Evolutionary conservation across 1,140 invertebrate species (phyloP), one percentile per base, ranked within the genome.

Genomic region (Hydropsyche tenuis): DNA sequence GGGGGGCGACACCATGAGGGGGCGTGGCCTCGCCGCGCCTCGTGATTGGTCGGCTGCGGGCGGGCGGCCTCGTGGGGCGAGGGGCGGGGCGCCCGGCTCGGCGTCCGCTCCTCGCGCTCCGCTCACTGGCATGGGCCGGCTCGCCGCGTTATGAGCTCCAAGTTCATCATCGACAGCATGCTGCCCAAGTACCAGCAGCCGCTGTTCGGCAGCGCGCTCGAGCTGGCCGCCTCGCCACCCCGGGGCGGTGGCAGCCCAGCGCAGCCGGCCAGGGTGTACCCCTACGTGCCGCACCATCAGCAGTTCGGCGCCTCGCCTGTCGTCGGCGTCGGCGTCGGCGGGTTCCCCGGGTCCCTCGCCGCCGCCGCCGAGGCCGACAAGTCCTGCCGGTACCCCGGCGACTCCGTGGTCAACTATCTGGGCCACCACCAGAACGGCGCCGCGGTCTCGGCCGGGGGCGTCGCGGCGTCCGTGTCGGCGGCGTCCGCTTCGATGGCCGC

Each of bases 91-190:
- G 51, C 23, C 80, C 80, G 81, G 80, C 81, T 79, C 80, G 76
- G 79, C 75, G 68, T 75, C 76, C 80, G 79, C 81, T 18, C 63
- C 37, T 37, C 62, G 42, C 68, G 16, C 37, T 20, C 18, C 16
- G 65, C 27, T 63, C 69, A 51, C 43, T 46, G 56, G 48, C 53
- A 68, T 68, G 65, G 65, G 65, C 65, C 65, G 65, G 30, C 46
- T 27, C 80, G 80, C 85, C 86, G 85, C 87, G 90, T 89, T 88
- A 96, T 96, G 94, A 96, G 92, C 91, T 94, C 92, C 86, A 96
- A 96, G 91, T 96, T 96, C 88, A 92, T 94, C 90, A 95, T 96
- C 87, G 94, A 96, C 93, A 95, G 93, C 89, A 96, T 96, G 93
- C 91, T 96, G 86, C 94, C 94, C 79, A 96, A 96, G 89, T 96